Evolutionary conservation across 1,140 invertebrate species (phyloP).

Genomic region (Drosophila pruinosa): DNA sequence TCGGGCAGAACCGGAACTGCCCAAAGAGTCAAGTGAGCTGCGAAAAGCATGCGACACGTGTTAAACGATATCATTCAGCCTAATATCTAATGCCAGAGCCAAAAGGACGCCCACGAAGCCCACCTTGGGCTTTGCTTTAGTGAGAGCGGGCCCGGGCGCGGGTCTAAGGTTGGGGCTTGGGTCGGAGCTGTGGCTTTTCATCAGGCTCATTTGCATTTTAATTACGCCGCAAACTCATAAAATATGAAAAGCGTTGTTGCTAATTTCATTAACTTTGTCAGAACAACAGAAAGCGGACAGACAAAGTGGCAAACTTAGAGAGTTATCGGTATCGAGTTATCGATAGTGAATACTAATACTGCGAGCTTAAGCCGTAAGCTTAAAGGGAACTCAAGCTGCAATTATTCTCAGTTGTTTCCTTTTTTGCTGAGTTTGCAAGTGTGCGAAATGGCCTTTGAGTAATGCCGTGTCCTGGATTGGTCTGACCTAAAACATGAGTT

Average conservation of each 20-base stretch:
- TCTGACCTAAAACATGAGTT: conserved; percentile 1
- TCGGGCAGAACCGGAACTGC: neutral
- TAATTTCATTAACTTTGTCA: conserved; percentile 37
- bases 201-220: conserved; percentile 45
- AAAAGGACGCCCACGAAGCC: too few relatives aligned
- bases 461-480: conserved; percentile 1
- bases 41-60: neutral
- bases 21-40: neutral
- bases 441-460: neutral
- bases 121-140: too few relatives aligned
- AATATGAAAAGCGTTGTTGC: conserved; percentile 40
- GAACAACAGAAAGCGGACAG: neutral
- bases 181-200: conserved; percentile 20
- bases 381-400: neutral
- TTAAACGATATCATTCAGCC: conserved; percentile 7
- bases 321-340: neutral
- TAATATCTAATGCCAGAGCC: neutral
- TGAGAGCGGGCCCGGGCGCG: neutral
- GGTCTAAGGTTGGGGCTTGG: neutral
- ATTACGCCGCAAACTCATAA: conserved; percentile 40
- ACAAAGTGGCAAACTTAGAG: too few relatives aligned
- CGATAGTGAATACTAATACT: too few relatives aligned
- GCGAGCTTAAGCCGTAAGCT: too few relatives aligned
- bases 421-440: neutral
- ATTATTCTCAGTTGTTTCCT: neutral